A percentile compares a stretch with the other conserved stretches of the same genome.
phyloP scores from a whole-genome alignment of 2,797 vertebrate genomes.

The Podarcis siculus region DNA sequence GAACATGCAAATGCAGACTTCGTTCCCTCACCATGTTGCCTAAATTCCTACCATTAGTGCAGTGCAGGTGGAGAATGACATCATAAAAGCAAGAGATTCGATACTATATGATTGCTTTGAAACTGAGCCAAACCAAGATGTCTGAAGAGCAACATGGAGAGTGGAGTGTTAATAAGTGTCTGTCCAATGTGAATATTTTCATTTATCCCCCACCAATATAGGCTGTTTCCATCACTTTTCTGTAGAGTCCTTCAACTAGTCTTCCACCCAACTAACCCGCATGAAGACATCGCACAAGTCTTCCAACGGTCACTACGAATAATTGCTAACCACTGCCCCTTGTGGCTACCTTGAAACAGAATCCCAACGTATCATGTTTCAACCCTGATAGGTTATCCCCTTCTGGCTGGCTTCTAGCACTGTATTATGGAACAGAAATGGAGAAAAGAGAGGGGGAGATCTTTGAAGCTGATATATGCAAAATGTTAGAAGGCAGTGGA shows the following conservation, averaged over 20 bases:
- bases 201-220: too few relatives aligned
- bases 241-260: background rate
- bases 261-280: background rate
- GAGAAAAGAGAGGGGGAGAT: background rate
- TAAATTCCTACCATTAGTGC: too few relatives aligned
- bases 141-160: background rate
- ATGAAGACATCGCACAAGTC: too few relatives aligned
- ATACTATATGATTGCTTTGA: background rate
- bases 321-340: background rate
- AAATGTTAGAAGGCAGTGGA: slow-evolving; percentile 10
- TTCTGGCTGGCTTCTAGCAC: background rate
- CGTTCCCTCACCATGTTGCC: too few relatives aligned
- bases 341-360: background rate
- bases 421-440: background rate
- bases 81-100: too few relatives aligned
- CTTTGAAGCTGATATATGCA: slow-evolving; percentile 38
- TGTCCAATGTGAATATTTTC: background rate
- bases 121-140: background rate
- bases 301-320: background rate
- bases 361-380: background rate
- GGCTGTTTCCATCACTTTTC: background rate
- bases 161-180: background rate
- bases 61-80: too few relatives aligned
- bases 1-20: too few relatives aligned
- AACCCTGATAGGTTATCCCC: background rate